Evolutionary conservation across 2,797 vertebrate genomes (phyloP), one percentile per base, ranked within the genome.

Genomic region (Pelochelys cantorii): DNA sequence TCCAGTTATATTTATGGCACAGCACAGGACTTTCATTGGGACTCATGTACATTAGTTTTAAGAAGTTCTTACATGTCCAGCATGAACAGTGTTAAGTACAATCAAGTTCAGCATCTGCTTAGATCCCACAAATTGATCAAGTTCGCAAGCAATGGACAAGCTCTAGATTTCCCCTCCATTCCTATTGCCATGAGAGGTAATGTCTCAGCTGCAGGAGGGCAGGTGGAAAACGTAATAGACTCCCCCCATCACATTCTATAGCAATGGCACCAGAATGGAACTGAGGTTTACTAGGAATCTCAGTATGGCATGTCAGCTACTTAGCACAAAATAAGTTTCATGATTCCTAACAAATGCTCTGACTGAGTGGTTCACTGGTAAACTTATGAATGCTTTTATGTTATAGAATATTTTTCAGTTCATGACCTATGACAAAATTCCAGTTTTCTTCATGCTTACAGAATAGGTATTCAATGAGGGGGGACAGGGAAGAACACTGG

Each of bases 281-380:
- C 25, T 15, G 37, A 3, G 85, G 22, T 31, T 14, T 82, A n/a
- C 5, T 80, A 3, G 22, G 84, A 2, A 18, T 15, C 3, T 17
- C 37, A 7, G 10, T 12, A 68, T 83, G 81, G 57, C 5, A 74
- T 1, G 4, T 42, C 3, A 74, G 3, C 0, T 71, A 31, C 10
- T 20, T 71, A 18, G 34, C 18, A 71, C 65, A 71, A 0, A 82
- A 79, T 34, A 60, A 48, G 5, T 52, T 85, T 79, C 59, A 89
- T 18, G 25, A 71, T 56, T 83, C 81, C 13, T 60, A 78, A 54
- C 15, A 8, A 2, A 0, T 8, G 2, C 83, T 92, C 12, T 42
- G 34, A 10, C 37, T 34, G 56, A 93, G 87, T 92, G 12, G 78
- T 2, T 80, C 78, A 65, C 34, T 83, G 17, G 1, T 60, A 90